phyloP scores from a whole-genome alignment of 30 jellyfish, hydroid and myxozoan species.

The Pseudorhiza aurosa region DNA sequence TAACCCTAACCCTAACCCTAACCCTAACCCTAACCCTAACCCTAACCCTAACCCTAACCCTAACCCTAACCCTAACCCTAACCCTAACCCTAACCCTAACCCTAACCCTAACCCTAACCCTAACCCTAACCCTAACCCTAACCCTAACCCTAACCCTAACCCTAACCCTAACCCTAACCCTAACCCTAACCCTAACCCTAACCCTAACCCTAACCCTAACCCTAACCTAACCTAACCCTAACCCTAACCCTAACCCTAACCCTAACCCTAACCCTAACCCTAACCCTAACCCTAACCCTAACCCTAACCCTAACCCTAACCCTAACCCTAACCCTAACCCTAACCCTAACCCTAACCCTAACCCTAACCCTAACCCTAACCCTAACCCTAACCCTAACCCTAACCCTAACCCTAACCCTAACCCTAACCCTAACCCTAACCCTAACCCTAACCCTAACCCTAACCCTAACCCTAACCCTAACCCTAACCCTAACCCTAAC shows the following conservation, averaged over 20 bases:
- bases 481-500: too few relatives aligned
- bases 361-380: not conserved
- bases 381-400: not conserved
- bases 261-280: not conserved
- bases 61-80: conserved; percentile 20
- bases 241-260: not conserved
- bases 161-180: not conserved
- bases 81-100: not conserved
- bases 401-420: too few relatives aligned
- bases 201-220: not conserved
- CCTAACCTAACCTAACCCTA: not conserved
- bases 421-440: too few relatives aligned
- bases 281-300: not conserved
- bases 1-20: conserved; percentile 26
- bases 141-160: not conserved
- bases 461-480: too few relatives aligned
- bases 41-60: conserved; percentile 45
- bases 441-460: too few relatives aligned
- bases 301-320: not conserved
- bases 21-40: conserved; percentile 36
- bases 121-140: not conserved
- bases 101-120: not conserved
- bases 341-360: not conserved
- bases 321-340: not conserved
- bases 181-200: not conserved